A percentile compares a stretch with the other conserved stretches of the same genome.
phyloP scores from a whole-genome alignment of 2,797 vertebrate genomes.

The Oreochromis mossambicus region DNA sequence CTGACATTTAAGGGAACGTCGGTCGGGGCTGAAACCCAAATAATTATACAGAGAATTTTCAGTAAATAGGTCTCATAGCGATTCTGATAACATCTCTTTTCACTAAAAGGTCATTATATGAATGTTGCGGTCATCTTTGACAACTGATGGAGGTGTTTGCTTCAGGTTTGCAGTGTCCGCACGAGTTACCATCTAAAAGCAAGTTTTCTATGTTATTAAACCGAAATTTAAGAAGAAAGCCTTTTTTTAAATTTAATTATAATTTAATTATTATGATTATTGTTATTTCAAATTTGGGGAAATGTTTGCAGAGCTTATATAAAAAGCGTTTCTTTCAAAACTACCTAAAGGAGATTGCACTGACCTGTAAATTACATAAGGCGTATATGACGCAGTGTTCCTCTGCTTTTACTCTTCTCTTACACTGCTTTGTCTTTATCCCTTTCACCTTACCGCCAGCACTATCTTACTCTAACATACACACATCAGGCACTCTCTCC shows the following conservation, averaged over 20 bases:
- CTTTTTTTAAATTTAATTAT: background rate
- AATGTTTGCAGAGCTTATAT: background rate
- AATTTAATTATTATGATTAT: background rate
- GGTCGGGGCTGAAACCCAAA: background rate
- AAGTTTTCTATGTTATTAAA: background rate
- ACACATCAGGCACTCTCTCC: background rate
- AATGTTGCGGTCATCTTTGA: background rate
- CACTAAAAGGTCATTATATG: background rate
- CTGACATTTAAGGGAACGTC: background rate
- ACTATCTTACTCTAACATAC: background rate
- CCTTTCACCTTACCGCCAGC: slow-evolving; percentile 53
- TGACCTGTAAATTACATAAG: slow-evolving; percentile 59
- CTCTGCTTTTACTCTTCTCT: slow-evolving; percentile 24
- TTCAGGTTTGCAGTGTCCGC: background rate
- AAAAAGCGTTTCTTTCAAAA: background rate
- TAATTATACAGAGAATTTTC: background rate
- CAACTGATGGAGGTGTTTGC: background rate
- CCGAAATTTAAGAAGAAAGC: background rate
- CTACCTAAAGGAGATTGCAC: background rate
- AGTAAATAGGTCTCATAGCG: background rate
- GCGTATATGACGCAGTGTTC: slow-evolving; percentile 36
- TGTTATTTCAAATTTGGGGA: background rate
- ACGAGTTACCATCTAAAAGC: background rate
- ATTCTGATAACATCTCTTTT: background rate
- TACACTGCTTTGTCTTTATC: slow-evolving; percentile 42